A percentile compares a stretch with the other conserved stretches of the same genome.
Evolutionary conservation across 2,113 vertebrate genomes (phyloP).

Genomic region (Terrapene triunguis): DNA sequence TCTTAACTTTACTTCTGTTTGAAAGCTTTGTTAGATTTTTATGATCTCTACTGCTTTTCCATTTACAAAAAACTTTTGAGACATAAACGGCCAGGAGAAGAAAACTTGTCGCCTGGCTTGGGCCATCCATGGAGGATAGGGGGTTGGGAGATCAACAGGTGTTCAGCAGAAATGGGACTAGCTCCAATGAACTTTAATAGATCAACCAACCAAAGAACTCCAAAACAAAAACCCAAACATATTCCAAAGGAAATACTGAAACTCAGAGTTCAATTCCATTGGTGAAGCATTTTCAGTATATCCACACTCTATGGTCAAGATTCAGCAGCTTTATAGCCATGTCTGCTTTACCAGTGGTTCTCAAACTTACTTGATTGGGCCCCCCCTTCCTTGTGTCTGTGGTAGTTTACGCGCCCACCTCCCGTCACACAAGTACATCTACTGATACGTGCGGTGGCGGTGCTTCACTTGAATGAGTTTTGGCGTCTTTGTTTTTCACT

Average conservation of each 20-base stretch:
- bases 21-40: neutral
- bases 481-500: too few relatives aligned
- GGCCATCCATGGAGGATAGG: neutral
- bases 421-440: too few relatives aligned
- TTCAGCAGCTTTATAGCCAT: neutral
- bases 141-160: neutral
- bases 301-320: neutral
- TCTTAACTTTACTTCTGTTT: neutral
- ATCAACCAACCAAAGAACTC: neutral
- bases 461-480: too few relatives aligned
- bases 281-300: neutral
- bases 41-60: neutral
- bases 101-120: neutral
- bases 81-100: neutral
- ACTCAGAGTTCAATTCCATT: neutral
- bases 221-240: neutral
- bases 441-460: too few relatives aligned
- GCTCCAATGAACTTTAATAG: neutral
- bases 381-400: too few relatives aligned
- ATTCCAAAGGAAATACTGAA: neutral
- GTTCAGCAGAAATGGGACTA: neutral
- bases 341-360: neutral
- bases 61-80: neutral
- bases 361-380: too few relatives aligned
- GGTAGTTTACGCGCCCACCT: too few relatives aligned